phyloP scores from a whole-genome alignment of 1,140 invertebrate genomes.

The Zaprionus ornatus region DNA sequence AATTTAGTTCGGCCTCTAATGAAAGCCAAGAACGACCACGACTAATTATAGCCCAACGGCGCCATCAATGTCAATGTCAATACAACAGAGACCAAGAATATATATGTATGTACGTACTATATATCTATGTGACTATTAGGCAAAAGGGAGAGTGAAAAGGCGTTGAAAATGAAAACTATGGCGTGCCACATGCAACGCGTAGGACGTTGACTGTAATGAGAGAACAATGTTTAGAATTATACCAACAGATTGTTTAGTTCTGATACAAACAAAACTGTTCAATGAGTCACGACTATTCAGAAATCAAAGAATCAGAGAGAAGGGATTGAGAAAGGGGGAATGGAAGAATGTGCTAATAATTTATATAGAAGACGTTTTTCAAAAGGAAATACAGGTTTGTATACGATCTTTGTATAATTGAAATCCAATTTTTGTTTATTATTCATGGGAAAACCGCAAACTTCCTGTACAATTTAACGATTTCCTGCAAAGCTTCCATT shows the following conservation, averaged over 20 bases:
- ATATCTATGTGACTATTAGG: not conserved
- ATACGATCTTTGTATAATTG: not conserved
- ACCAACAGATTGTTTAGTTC: slow-evolving; percentile 4
- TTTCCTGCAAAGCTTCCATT: not conserved
- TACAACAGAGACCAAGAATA: slow-evolving; percentile 32
- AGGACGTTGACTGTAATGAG: slow-evolving; percentile 43
- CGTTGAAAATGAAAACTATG: slow-evolving; percentile 47
- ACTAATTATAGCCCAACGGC: slow-evolving; percentile 55
- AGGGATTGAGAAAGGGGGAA: not conserved
- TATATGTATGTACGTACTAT: not conserved
- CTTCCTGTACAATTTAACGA: not conserved
- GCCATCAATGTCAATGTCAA: slow-evolving; percentile 70
- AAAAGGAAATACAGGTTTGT: too few relatives aligned
- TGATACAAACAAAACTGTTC: not conserved
- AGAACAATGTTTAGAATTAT: slow-evolving; percentile 7
- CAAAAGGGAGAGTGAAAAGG: slow-evolving; percentile 19
- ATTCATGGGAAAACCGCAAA: not conserved
- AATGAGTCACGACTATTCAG: not conserved
- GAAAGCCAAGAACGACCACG: slow-evolving; percentile 18
- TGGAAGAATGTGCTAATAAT: not conserved
- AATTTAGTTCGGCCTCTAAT: not conserved
- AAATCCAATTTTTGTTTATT: not conserved
- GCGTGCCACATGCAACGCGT: slow-evolving; percentile 64
- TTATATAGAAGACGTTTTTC: not conserved
- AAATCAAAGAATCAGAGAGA: not conserved